Percentiles rank a stretch among this genome's conserved stretches.
phyloP scores from a whole-genome alignment of 2,113 vertebrate genomes.

The Oreamnos americanus region DNA sequence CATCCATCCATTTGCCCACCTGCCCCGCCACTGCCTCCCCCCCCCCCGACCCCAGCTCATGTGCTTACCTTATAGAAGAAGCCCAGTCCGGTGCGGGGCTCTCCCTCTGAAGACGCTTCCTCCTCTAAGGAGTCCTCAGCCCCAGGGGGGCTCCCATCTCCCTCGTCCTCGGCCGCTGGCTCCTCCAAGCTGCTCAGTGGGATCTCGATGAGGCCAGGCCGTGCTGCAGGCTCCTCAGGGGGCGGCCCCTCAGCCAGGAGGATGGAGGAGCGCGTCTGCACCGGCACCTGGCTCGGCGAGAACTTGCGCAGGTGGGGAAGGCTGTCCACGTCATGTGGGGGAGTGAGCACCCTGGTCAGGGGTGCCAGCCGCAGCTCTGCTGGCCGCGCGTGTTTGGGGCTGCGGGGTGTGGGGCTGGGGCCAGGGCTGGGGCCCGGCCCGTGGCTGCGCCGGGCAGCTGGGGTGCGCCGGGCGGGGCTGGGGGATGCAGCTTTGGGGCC shows the following conservation, averaged over 20 bases:
- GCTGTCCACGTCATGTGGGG: constrained; percentile 88
- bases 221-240: constrained; percentile 26
- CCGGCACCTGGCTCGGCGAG: constrained; percentile 85
- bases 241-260: constrained; percentile 79
- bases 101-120: constrained; percentile 76
- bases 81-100: constrained; percentile 78
- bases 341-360: constrained; percentile 84
- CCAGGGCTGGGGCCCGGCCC: constrained; percentile 17
- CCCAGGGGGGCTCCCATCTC: constrained; percentile 75
- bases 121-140: constrained; percentile 86
- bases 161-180: constrained; percentile 78
- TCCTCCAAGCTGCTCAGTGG: constrained; percentile 82
- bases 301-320: constrained; percentile 90
- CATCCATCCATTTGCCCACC: rapidly evolving
- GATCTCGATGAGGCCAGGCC: constrained; percentile 89
- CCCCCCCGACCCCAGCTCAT: background rate
- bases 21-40: rapidly evolving
- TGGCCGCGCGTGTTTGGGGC: constrained; percentile 84
- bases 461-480: constrained; percentile 83
- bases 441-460: constrained; percentile 82
- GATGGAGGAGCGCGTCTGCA: constrained; percentile 91
- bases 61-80: constrained; percentile 88
- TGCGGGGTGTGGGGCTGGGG: constrained; percentile 83
- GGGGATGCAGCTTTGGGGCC: constrained; percentile 81
- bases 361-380: constrained; percentile 82